phyloP scores from a whole-genome alignment of 2,797 vertebrate species.

The Pantherophis vulpinus region DNA sequence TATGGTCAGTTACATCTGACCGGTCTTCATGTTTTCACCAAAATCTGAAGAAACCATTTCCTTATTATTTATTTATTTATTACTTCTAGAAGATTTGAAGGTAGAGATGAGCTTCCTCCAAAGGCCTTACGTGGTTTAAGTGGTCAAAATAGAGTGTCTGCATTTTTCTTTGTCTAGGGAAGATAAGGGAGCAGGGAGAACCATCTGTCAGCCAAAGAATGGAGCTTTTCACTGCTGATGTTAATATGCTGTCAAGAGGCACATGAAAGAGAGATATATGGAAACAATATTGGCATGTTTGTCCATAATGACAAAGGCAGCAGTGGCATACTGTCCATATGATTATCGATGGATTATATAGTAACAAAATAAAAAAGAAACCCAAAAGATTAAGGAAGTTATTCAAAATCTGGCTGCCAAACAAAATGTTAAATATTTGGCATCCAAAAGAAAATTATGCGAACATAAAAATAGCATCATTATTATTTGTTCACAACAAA shows the following conservation, averaged over 20 bases:
- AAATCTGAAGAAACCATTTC: conserved; percentile 39
- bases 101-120: conserved; percentile 43
- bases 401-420: neutral
- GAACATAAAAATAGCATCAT: neutral
- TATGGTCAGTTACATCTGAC: conserved; percentile 30
- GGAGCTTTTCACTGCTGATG: conserved; percentile 39
- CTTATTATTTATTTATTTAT: conserved; percentile 23
- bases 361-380: neutral
- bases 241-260: conserved; percentile 43
- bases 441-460: neutral
- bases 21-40: conserved; percentile 42
- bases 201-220: conserved; percentile 14
- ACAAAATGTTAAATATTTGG: neutral
- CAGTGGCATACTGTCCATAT: conserved; percentile 1
- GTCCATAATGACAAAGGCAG: conserved; percentile 26
- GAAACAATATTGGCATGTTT: conserved; percentile 38
- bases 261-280: conserved; percentile 25
- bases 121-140: conserved; percentile 41
- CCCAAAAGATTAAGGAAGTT: neutral
- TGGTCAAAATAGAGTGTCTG: conserved; percentile 31
- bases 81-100: conserved; percentile 15
- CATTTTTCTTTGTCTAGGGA: conserved; percentile 32
- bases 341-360: neutral
- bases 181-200: conserved; percentile 30
- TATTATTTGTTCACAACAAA: neutral